These are phyloP conservation scores for Pipistrellus nathusii DNA, from an alignment of 2,797 vertebrate genomes.

Conservation along the genomic window DNA sequence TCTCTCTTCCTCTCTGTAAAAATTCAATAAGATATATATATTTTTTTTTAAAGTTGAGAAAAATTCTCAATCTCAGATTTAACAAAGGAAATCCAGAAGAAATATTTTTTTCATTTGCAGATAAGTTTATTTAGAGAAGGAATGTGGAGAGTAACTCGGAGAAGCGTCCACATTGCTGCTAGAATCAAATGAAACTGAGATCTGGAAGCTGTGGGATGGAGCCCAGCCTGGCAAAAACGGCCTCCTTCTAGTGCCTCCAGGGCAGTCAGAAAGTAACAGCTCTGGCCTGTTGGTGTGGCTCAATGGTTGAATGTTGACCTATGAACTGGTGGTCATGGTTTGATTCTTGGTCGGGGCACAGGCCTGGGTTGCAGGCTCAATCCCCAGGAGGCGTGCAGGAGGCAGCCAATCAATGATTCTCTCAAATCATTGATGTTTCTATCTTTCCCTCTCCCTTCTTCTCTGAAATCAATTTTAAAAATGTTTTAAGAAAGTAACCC, in stretches of 20 bases:
- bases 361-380: no score
- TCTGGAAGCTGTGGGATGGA: not conserved
- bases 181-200: not conserved
- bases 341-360: no score
- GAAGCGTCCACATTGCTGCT: not conserved
- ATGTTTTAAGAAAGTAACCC: not conserved
- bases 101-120: not conserved
- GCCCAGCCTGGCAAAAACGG: not conserved
- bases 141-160: not conserved
- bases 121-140: not conserved
- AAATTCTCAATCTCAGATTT: constrained; percentile 40
- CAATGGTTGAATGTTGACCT: no score
- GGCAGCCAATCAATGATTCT: no score
- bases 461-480: no score
- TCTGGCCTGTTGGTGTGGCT: no score
- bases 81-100: constrained; percentile 31
- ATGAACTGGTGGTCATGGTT: no score
- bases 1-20: no score
- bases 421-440: no score
- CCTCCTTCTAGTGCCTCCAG: not conserved
- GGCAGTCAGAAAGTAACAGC: not conserved
- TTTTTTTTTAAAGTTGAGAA: not conserved
- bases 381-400: no score
- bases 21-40: no score
- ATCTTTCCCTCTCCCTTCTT: no score